These are phyloP conservation scores for Syrmaticus mikado DNA, from an alignment of 2,113 vertebrate species.

Conservation along the genomic window DNA sequence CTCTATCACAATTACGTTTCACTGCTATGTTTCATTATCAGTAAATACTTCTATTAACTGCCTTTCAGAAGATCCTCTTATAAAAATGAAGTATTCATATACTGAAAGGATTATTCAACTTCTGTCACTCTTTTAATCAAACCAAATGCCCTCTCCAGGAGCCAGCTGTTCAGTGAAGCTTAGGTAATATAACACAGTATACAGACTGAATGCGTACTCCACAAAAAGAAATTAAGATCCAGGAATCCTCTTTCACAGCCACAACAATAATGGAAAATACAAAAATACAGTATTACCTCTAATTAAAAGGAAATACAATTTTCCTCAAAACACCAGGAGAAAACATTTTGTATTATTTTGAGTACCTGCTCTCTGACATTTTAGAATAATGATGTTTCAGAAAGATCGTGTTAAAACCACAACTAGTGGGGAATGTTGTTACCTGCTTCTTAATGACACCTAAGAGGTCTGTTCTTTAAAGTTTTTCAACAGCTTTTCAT, in stretches of 20 bases:
- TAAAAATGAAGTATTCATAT: background rate
- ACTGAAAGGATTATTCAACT: background rate
- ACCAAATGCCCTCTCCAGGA: background rate
- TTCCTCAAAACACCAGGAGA: background rate
- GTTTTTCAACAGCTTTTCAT: background rate
- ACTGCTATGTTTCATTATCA: background rate
- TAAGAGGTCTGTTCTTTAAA: background rate
- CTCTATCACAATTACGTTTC: background rate
- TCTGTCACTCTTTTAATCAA: background rate
- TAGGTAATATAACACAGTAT: background rate
- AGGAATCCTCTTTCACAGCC: background rate
- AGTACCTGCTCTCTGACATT: background rate
- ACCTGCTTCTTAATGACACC: background rate
- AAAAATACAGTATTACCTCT: background rate
- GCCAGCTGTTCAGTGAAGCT: background rate
- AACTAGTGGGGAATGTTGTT: background rate
- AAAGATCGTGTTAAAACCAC: background rate
- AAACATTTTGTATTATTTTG: background rate
- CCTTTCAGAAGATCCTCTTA: background rate
- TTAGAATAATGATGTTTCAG: background rate
- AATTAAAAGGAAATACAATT: background rate
- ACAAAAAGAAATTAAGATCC: background rate
- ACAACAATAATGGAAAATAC: background rate
- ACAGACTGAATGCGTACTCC: background rate
- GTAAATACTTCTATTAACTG: background rate